These are phyloP conservation scores for Drosophila prostipennis DNA, from an alignment of 2,888 invertebrate genomes.

Conservation along the genomic window DNA sequence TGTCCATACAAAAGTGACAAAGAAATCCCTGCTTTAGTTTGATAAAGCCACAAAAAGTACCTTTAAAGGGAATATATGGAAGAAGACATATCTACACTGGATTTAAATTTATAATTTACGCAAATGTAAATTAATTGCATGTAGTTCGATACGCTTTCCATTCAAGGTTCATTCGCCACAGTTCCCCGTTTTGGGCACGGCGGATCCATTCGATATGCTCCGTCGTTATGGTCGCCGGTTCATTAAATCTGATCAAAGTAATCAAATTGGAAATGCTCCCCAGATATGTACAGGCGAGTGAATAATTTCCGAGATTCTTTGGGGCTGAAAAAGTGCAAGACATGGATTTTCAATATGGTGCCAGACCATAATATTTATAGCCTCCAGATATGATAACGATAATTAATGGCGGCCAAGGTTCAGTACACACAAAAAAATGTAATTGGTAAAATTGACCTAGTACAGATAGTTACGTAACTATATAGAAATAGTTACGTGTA, in stretches of 20 bases:
- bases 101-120: slow-evolving; percentile 27
- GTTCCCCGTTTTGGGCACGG: slow-evolving; percentile 40
- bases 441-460: no score
- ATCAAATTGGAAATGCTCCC: slow-evolving; percentile 38
- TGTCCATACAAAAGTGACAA: neutral
- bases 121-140: slow-evolving; percentile 49
- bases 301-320: slow-evolving; percentile 8
- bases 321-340: slow-evolving; percentile 4
- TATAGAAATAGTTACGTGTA: no score
- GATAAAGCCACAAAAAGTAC: neutral
- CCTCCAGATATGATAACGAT: slow-evolving; percentile 22
- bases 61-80: slow-evolving; percentile 1
- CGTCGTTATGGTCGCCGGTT: slow-evolving; percentile 33
- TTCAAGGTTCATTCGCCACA: slow-evolving; percentile 49
- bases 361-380: slow-evolving; percentile 5
- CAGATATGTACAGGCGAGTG: slow-evolving; percentile 9
- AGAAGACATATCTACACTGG: neutral
- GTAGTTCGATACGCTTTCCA: slow-evolving; percentile 23
- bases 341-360: slow-evolving; percentile 1
- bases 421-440: no score
- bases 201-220: slow-evolving; percentile 48
- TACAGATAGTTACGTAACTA: no score
- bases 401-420: slow-evolving; percentile 8
- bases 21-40: neutral
- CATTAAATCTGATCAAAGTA: slow-evolving; percentile 32